These are phyloP conservation scores for Tinea trinotella DNA, from an alignment of 2,888 invertebrate species.

Conservation along the genomic window DNA sequence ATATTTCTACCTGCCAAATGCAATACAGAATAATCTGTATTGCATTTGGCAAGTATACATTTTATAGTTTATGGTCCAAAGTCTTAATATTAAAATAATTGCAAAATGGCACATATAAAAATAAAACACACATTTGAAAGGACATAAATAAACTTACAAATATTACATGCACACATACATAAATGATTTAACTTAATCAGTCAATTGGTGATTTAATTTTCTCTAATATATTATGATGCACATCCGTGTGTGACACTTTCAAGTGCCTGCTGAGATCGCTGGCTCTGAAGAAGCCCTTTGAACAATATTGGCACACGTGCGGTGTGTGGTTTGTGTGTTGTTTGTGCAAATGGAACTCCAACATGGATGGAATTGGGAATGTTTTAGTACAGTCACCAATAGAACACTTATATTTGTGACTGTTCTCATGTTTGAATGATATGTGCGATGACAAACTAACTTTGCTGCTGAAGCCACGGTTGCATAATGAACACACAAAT, in stretches of 20 bases:
- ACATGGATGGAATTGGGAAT: conserved; percentile 55
- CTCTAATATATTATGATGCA: conserved; percentile 23
- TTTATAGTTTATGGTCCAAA: no score
- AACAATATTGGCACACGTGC: conserved; percentile 53
- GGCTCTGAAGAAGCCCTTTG: conserved; percentile 52
- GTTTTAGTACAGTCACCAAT: conserved; percentile 50
- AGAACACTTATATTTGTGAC: conserved; percentile 53
- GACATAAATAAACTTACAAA: no score
- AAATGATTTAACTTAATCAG: conserved; percentile 19
- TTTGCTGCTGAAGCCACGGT: conserved; percentile 43
- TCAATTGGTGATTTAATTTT: conserved; percentile 26
- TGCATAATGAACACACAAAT: conserved; percentile 48
- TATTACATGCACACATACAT: no score
- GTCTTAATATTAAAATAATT: no score
- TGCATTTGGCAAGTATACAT: no score
- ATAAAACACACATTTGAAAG: no score
- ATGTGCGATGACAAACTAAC: conserved; percentile 52
- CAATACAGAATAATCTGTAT: no score
- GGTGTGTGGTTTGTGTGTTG: conserved; percentile 59
- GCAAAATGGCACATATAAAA: no score
- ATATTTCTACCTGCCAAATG: no score
- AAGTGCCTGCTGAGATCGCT: conserved; percentile 59
- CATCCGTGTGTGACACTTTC: conserved; percentile 46
- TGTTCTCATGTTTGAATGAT: conserved; percentile 54
- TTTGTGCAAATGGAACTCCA: conserved; percentile 60